Base-by-base conservation (phyloP, 1,140 invertebrate species). In the Mamestra configurata region DNA sequence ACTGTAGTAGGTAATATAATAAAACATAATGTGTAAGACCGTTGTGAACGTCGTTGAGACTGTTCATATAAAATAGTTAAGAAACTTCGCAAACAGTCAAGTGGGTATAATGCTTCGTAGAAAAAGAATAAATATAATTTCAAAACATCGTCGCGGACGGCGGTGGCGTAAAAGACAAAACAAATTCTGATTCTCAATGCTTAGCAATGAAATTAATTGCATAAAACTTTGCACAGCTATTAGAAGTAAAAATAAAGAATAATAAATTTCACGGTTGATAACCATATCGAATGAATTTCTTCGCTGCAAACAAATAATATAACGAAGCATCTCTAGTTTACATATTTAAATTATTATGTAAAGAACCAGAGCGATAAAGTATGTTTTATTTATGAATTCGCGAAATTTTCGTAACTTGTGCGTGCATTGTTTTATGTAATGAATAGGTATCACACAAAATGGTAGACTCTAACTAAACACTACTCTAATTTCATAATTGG, bases 1-100 rank as follows among this genome's bases (percentile, higher is more conserved):
- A 71, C 13, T 71, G 46, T 35, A 20, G 68, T 35, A 37, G 22
- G n/a, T 66, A 71, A 71, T 71, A 53, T 71, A 71, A 53, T 71
- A 71, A 71, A 71, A 71, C 46, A 53, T 53, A 11, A 71, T 71
- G 68, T 68, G 35, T 64, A 64, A 61, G 15, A 68, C 31, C 18
- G 64, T 68, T 13, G 64, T 46, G 35, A 68, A 68, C 40, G 64
- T 22, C 10, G 64, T 68, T 13, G 64, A 22, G 35, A 68, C 46
- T 68, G 64, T 22, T 68, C 31, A 64, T 3, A 64, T 64, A 64
- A 59, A 59, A 64, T 8, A n/a, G 11, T 68, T 68, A 68, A 27
- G 64, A 68, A 68, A 68, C 40, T 70, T 15, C 13, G 11, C 6
- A 22, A 24, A 70, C 13, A 70, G 40, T 7, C 22, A 37, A 37